A percentile compares a stretch with the other conserved stretches of the same genome.
Evolutionary conservation across 2,888 invertebrate species (phyloP).

Genomic region (Chrysina gloriosa): DNA sequence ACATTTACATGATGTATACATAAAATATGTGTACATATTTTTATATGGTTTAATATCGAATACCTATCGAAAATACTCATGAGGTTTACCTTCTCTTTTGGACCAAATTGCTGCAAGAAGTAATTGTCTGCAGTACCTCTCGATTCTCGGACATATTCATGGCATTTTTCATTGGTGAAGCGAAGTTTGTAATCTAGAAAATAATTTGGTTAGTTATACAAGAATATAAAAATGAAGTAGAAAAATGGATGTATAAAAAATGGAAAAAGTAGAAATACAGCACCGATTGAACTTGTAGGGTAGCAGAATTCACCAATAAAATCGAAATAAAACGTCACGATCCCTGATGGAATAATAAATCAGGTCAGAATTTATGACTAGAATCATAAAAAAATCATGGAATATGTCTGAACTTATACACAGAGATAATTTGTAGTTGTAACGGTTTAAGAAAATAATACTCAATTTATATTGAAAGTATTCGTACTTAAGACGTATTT

Average conservation of each 20-base stretch:
- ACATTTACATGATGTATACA: too few species aligned
- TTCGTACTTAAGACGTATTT: too few species aligned
- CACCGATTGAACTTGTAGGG: neutral
- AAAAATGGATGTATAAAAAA: neutral
- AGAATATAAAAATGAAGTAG: neutral
- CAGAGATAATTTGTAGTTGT: too few species aligned
- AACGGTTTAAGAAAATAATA: too few species aligned
- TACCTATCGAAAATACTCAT: too few species aligned
- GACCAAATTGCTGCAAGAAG: conserved; percentile 60
- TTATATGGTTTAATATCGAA: too few species aligned
- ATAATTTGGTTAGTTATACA: neutral
- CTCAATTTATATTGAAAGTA: too few species aligned
- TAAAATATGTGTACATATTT: too few species aligned
- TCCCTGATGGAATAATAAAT: conserved; percentile 30
- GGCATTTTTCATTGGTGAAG: conserved; percentile 45
- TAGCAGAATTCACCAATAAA: neutral
- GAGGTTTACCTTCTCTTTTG: conserved; percentile 49
- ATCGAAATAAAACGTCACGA: conserved; percentile 5
- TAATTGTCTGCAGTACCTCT: conserved; percentile 63
- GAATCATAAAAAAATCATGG: conserved; percentile 32
- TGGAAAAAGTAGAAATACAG: neutral
- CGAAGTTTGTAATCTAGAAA: conserved; percentile 19
- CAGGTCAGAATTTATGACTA: conserved; percentile 8
- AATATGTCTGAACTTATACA: neutral
- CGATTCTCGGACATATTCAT: conserved; percentile 55